A percentile compares a stretch with the other conserved stretches of the same genome.
phyloP scores from a whole-genome alignment of 1,140 invertebrate species.

The Neodiprion virginianus region DNA sequence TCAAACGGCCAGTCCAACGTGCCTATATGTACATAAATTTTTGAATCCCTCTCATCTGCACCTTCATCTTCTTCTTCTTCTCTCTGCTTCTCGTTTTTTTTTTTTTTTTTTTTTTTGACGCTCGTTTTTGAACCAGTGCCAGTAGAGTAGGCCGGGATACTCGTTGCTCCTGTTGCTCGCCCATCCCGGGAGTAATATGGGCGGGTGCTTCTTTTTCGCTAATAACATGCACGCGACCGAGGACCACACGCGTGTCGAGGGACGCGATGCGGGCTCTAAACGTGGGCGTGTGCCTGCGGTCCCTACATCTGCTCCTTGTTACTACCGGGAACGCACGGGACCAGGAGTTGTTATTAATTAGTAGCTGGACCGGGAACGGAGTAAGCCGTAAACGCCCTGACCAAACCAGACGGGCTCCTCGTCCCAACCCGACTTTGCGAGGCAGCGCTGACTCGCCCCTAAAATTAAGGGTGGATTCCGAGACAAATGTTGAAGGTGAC shows the following conservation, averaged over 20 bases:
- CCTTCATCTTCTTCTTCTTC: not conserved
- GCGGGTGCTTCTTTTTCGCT: constrained; percentile 47
- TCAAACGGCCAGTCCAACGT: too few species aligned
- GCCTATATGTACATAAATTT: too few species aligned
- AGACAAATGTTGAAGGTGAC: too few species aligned
- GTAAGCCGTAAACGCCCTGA: not conserved
- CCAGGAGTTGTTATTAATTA: constrained; percentile 54
- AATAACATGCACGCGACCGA: constrained; percentile 59
- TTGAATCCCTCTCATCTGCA: not conserved
- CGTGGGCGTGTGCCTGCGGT: constrained; percentile 16
- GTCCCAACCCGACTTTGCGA: too few species aligned
- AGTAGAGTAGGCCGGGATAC: too few species aligned
- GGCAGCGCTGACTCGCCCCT: too few species aligned
- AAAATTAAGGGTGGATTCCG: too few species aligned
- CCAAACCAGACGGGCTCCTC: not conserved
- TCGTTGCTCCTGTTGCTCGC: not conserved
- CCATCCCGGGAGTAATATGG: not conserved
- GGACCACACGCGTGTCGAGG: constrained; percentile 56
- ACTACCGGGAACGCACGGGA: constrained; percentile 24
- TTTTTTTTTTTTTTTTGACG: too few species aligned
- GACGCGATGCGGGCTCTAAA: constrained; percentile 2
- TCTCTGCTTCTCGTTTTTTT: too few species aligned
- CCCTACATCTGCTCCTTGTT: constrained; percentile 58
- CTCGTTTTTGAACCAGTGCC: too few species aligned
- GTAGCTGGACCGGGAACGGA: constrained; percentile 24